A percentile compares a stretch with the other conserved stretches of the same genome.
phyloP scores from a whole-genome alignment of 64 coral and sea anemone genomes.

The Dendronephthya gigantea region DNA sequence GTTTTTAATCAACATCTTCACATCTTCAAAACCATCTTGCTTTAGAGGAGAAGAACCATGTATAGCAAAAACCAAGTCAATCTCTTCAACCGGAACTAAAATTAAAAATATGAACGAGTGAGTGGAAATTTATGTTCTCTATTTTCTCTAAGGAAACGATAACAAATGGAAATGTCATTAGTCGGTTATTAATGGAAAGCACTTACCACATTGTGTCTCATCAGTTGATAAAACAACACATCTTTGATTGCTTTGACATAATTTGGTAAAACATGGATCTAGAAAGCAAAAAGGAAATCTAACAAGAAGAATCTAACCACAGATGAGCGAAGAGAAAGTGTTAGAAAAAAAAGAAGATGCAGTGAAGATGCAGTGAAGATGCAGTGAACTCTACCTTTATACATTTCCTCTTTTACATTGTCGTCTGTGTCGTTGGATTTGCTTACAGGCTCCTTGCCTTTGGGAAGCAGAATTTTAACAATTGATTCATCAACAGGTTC shows the following conservation, averaged over 20 bases:
- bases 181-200: neutral
- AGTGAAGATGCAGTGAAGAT: neutral
- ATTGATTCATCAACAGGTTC: neutral
- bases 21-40: neutral
- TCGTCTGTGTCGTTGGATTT: neutral
- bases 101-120: neutral
- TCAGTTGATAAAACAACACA: neutral
- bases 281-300: neutral
- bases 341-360: neutral
- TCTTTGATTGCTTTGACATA: neutral
- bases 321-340: too few relatives aligned
- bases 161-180: too few relatives aligned
- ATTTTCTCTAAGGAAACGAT: too few relatives aligned
- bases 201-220: neutral
- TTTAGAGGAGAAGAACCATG: neutral
- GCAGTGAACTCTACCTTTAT: too few relatives aligned
- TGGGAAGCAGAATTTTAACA: neutral
- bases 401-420: neutral
- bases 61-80: slow-evolving; percentile 3
- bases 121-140: neutral
- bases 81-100: neutral
- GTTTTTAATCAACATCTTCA: neutral
- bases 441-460: neutral
- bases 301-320: neutral
- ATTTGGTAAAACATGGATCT: slow-evolving; percentile 10